These are phyloP conservation scores for Synergus japonicus DNA, from an alignment of 2,888 invertebrate genomes.

Conservation along the genomic window DNA sequence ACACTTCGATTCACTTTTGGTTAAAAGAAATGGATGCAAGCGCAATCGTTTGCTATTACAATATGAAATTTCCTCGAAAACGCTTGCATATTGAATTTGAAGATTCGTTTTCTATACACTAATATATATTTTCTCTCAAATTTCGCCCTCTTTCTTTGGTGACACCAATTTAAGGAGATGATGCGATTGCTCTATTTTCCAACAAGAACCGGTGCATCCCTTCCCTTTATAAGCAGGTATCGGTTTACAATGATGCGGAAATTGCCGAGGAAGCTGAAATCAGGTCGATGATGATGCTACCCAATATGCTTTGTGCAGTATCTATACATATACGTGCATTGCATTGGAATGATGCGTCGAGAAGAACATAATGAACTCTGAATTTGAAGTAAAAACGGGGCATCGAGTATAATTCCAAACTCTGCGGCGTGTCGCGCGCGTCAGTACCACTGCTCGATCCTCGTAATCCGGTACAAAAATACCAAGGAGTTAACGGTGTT, in stretches of 20 bases:
- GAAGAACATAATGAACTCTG: background rate
- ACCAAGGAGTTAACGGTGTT: conserved; percentile 72
- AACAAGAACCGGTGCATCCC: conserved; percentile 36
- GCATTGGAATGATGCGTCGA: background rate
- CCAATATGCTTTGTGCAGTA: conserved; percentile 10
- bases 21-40: too few relatives aligned
- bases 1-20: too few relatives aligned
- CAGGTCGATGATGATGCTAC: conserved; percentile 35
- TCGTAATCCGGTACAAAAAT: conserved; percentile 71
- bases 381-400: conserved; percentile 37
- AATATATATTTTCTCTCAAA: background rate
- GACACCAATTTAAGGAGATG: background rate
- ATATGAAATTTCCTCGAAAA: conserved; percentile 1
- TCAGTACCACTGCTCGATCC: conserved; percentile 43
- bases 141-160: background rate
- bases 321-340: background rate
- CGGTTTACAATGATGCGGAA: conserved; percentile 31
- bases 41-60: background rate
- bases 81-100: background rate
- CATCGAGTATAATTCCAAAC: conserved; percentile 30
- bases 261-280: conserved; percentile 32
- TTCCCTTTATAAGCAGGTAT: conserved; percentile 23
- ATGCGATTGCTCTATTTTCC: conserved; percentile 32
- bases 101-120: background rate
- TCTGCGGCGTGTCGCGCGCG: background rate